Evolutionary conservation across 2,888 invertebrate species (phyloP).

Genomic region (Adineta ricciae): DNA sequence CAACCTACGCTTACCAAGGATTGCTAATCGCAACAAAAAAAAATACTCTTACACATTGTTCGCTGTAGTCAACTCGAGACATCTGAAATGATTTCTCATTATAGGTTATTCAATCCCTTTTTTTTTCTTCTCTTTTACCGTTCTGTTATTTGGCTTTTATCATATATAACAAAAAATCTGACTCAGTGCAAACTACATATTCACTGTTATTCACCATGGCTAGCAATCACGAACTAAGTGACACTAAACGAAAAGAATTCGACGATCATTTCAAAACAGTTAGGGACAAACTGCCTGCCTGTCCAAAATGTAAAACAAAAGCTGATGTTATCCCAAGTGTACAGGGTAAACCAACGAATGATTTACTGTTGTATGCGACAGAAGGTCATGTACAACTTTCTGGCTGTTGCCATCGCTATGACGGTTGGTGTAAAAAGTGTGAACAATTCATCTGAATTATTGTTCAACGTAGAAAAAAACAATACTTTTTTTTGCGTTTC

Average conservation of each 20-base stretch:
- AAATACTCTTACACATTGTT: too few relatives aligned
- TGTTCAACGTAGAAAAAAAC: background rate
- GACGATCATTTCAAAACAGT: background rate
- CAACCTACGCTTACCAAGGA: too few relatives aligned
- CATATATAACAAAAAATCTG: too few relatives aligned
- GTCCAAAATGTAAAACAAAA: too few relatives aligned
- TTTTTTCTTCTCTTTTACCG: too few relatives aligned
- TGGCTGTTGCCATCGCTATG: background rate
- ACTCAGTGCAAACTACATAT: too few relatives aligned
- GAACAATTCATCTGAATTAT: background rate
- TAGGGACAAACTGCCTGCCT: background rate
- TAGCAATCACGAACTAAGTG: background rate
- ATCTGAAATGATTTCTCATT: too few relatives aligned
- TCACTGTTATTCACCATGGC: too few relatives aligned
- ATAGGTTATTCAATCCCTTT: too few relatives aligned
- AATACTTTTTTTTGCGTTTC: background rate
- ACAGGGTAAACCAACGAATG: background rate
- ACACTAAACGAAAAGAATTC: background rate
- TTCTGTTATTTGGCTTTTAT: too few relatives aligned
- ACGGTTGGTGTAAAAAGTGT: background rate
- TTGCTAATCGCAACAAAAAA: background rate
- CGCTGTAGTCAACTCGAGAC: too few relatives aligned
- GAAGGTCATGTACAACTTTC: background rate
- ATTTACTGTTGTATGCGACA: background rate
- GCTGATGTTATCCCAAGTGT: too few relatives aligned